Evolutionary conservation across 1,140 invertebrate genomes (phyloP).

Genomic region (Microvelia longipes): DNA sequence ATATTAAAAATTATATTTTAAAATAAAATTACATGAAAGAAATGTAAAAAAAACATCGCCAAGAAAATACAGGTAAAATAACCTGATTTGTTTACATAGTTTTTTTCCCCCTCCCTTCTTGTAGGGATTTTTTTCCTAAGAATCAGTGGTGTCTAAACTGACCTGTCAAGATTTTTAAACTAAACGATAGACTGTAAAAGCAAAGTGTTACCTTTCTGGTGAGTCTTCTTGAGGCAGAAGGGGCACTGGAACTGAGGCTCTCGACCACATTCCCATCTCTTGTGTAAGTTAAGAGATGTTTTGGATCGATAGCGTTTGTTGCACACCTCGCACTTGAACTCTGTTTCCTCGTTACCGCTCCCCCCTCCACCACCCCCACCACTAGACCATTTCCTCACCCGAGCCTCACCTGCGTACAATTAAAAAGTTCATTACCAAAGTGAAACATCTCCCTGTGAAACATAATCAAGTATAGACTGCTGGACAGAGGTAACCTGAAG

Average conservation of each 20-base stretch:
- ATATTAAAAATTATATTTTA: too few relatives aligned
- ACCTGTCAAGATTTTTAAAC: too few relatives aligned
- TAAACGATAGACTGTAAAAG: too few relatives aligned
- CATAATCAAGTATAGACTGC: neutral
- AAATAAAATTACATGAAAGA: too few relatives aligned
- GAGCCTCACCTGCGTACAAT: neutral
- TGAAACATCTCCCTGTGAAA: neutral
- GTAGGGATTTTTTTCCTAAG: too few relatives aligned
- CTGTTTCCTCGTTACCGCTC: slow-evolving; percentile 11
- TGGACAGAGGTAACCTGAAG: neutral
- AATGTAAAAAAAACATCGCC: too few relatives aligned
- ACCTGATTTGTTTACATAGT: too few relatives aligned
- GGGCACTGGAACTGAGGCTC: slow-evolving; percentile 37
- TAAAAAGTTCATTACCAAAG: neutral
- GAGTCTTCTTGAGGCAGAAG: slow-evolving; percentile 34
- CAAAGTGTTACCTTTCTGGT: slow-evolving; percentile 30
- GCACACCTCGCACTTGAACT: slow-evolving; percentile 28
- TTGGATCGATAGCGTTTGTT: slow-evolving; percentile 34
- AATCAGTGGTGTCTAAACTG: too few relatives aligned
- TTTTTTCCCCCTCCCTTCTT: too few relatives aligned
- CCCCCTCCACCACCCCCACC: slow-evolving; percentile 7
- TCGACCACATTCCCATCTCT: slow-evolving; percentile 39
- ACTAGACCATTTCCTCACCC: neutral
- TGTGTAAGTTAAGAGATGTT: slow-evolving; percentile 36
- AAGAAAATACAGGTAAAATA: too few relatives aligned